Evolutionary conservation across 2,797 vertebrate genomes (phyloP).

Genomic region (Sternarchorhynchus goeldii): DNA sequence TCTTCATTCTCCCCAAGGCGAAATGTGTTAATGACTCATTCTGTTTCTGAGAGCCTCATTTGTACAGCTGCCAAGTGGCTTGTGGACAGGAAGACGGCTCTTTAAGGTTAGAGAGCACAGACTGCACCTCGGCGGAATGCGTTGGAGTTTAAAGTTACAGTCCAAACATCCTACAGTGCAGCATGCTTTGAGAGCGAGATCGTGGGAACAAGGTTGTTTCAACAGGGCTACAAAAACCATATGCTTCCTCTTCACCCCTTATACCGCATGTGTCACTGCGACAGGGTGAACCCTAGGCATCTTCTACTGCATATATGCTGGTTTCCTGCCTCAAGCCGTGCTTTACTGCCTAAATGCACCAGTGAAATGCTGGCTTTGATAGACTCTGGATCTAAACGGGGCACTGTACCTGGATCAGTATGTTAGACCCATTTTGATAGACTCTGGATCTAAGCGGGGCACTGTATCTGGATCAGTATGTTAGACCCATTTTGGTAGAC

Average conservation of each 20-base stretch:
- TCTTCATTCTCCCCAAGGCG: neutral
- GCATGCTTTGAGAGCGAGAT: constrained; percentile 63
- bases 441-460: constrained; percentile 70
- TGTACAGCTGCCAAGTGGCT: constrained; percentile 2
- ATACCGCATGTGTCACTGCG: constrained; percentile 51
- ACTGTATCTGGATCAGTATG: constrained; percentile 64
- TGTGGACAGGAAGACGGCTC: constrained; percentile 14
- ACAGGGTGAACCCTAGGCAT: constrained; percentile 16
- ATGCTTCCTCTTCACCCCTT: constrained; percentile 56
- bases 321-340: neutral
- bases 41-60: constrained; percentile 18
- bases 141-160: constrained; percentile 66
- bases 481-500: constrained; percentile 56
- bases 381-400: neutral
- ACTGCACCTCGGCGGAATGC: constrained; percentile 66
- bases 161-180: constrained; percentile 64
- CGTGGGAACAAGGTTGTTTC: constrained; percentile 68
- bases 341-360: constrained; percentile 58
- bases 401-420: too few relatives aligned
- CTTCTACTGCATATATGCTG: neutral
- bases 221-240: constrained; percentile 47
- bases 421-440: too few relatives aligned
- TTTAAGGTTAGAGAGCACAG: constrained; percentile 37
- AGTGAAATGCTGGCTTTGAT: constrained; percentile 66
- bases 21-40: constrained; percentile 7